These are phyloP conservation scores for Tachystola acroxantha DNA, from an alignment of 2,888 invertebrate species.

Conservation along the genomic window DNA sequence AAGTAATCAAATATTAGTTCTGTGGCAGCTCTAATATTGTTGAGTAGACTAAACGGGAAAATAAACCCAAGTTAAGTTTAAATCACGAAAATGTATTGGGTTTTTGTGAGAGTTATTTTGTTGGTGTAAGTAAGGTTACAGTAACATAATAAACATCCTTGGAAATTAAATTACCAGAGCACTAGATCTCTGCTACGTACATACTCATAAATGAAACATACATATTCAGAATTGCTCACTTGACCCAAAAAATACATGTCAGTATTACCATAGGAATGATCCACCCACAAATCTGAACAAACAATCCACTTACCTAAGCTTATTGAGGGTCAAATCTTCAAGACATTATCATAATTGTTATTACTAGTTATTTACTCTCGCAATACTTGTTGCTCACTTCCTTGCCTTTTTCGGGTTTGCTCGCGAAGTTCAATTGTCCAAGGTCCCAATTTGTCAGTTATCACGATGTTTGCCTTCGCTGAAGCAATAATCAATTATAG, in stretches of 20 bases:
- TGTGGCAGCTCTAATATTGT: too few relatives aligned
- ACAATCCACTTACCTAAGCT: background rate
- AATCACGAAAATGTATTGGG: too few relatives aligned
- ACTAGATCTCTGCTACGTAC: too few relatives aligned
- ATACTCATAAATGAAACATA: background rate
- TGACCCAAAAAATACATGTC: slow-evolving; percentile 2
- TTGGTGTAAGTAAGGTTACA: too few relatives aligned
- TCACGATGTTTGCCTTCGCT: slow-evolving; percentile 1
- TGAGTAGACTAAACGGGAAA: too few relatives aligned
- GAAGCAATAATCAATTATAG: background rate
- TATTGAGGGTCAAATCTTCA: background rate
- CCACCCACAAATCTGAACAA: slow-evolving; percentile 1
- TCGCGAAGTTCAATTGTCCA: background rate
- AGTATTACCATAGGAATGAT: slow-evolving; percentile 1
- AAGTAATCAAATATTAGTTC: too few relatives aligned
- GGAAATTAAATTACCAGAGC: too few relatives aligned
- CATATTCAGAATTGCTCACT: slow-evolving; percentile 3
- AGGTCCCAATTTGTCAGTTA: slow-evolving; percentile 2
- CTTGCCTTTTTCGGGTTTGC: slow-evolving; percentile 3
- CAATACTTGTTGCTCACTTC: background rate
- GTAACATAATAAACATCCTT: too few relatives aligned
- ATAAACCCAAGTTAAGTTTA: too few relatives aligned
- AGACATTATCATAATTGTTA: background rate
- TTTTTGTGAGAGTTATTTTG: too few relatives aligned
- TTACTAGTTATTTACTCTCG: background rate